Base-by-base conservation (phyloP, 2,888 invertebrate genomes). In the Cryptus armator region DNA sequence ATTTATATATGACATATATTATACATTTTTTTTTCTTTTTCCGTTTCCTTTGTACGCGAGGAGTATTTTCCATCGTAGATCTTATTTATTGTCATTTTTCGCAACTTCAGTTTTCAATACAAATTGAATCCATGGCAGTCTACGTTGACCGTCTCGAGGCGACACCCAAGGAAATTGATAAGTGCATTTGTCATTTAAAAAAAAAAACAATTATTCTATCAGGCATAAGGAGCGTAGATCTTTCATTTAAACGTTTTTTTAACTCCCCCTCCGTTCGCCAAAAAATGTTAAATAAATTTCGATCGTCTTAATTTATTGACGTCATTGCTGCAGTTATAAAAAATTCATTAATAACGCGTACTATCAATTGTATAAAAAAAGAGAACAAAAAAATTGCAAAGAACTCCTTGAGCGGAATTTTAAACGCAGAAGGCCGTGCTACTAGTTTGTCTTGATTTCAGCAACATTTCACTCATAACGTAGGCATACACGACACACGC, bases 41-140 rank as follows among this genome's bases (percentile, higher is more conserved):
- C 51, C 76, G 87, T 83, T 83, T 86, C 84, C 84, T 87, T 87
- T 86, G 32, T 88, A 88, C 83, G 87, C 86, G 86, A 87, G 67
- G 72, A 85, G 70, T 88, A 44, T 83, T 76, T 76, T 83, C 82
- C 88, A 89, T 81, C 86, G 89, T 91, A 89, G 86, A 88, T 88
- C 70, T 90, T 90, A 92, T 92, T 92, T 91, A 91, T 92, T 91
- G 74, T 91, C 89, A 89, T 89, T 86, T 72, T 56, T 74, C 85
- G 84, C 80, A 87, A 87, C 12, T 7, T 70, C 84, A 87, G 81
- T 87, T 84, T 85, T 89, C 87, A 86, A 86, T 85, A 85, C 86
- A 87, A 90, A 86, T 88, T 87, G 81, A 86, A 86, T 82, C 83
- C 84, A 88, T 62, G 88, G 87, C 84, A 80, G 80, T 88, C 86